Base-by-base conservation (phyloP, 2,113 vertebrate species). In the Python bivittatus region DNA sequence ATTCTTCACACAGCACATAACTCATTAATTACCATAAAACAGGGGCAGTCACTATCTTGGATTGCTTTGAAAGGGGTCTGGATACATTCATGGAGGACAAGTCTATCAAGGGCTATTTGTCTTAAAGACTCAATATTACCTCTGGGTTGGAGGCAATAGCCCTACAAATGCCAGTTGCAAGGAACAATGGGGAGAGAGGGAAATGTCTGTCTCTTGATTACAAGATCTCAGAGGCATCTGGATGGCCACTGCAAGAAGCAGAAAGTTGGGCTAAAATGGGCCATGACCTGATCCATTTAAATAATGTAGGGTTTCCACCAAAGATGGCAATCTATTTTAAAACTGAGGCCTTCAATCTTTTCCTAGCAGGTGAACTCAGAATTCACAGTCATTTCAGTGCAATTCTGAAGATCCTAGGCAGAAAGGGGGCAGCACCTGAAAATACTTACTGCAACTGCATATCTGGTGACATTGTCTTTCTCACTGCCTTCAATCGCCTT, bases 401-500 rank as follows among this genome's bases (percentile, higher is more conserved):
- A 13, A 13, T 5, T 54, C 29, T 72, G 22, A 38, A 27, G 17
- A 48, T 23, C 27, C 10, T 9, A 17, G 15, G 27, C 27, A 23
- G 25, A 7, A 2, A 13, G 23, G 7, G 4, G 38, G 1, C 44
- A 1, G 2, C 15, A 5, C 10, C 42, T 38, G 25, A n/a, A 23
- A 4, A 53, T 2, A 95, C 99, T 98, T 96, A 99, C 99, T 0
- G 99, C 99, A 91, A 99, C 99, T 0, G 99, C 99, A 0, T 99
- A 99, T 97, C 99, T 96, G 93, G 99, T 99, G 97, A 99, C 98
- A 2, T 99, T 99, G 95, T 99, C 99, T 91, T 94, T 97, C 97
- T 99, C 98, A 9, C 99, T 99, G 94, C 98, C 97, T 86, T 97
- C 97, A 10, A 99, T 99, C 8, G 98, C 99, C 95, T 97, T 97